Evolutionary conservation across 2,113 vertebrate genomes (phyloP), one percentile per base, ranked within the genome.

Genomic region (Psophia crepitans): DNA sequence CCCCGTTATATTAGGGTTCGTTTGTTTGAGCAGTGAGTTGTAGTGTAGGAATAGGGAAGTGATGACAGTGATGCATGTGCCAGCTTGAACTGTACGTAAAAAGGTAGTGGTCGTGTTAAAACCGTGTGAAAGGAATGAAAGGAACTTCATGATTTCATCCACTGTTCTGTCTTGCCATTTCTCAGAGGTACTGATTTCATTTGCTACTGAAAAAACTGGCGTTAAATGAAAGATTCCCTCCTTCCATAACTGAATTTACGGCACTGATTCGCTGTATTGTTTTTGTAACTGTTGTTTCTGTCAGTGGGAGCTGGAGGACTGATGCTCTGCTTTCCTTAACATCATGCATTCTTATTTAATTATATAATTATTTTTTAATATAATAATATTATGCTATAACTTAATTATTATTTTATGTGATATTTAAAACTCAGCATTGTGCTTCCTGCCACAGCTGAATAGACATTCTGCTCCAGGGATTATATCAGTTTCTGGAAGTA

Each of bases 301-400:
- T n/a, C 61, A 39, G 73, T 48, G 43, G 56, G 64, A 91, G 46
- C 17, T 60, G 68, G 44, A 92, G 53, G 48, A 43, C 2, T 39
- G 35, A 28, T 5, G 1, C 84, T 80, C 68, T 89, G 73, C 92
- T 92, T 1, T 68, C 53, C 77, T 75, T 51, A 89, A 39, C 19
- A 63, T 65, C 9, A 14, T 49, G 71, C 41, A 14, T 84, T 90
- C 66, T 88, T 63, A 94, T 88, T 89, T 44, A 86, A 90, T 97
- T 92, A 86, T 32, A 26, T 83, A 73, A 88, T 61, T 93, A 79
- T 73, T 87, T 92, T 39, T 33, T 3, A 87, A 80, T 65, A 49
- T 90, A 96, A 96, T 93, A 61, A 24, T 43, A 86, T 95, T 90
- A 78, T 13, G 27, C 56, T 84, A 35, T 95, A 94, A 95, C 43